A percentile compares a stretch with the other conserved stretches of the same genome.
These are phyloP conservation scores for Leptonema lineaticorne DNA, from an alignment of 1,140 invertebrate species.

Conservation along the genomic window DNA sequence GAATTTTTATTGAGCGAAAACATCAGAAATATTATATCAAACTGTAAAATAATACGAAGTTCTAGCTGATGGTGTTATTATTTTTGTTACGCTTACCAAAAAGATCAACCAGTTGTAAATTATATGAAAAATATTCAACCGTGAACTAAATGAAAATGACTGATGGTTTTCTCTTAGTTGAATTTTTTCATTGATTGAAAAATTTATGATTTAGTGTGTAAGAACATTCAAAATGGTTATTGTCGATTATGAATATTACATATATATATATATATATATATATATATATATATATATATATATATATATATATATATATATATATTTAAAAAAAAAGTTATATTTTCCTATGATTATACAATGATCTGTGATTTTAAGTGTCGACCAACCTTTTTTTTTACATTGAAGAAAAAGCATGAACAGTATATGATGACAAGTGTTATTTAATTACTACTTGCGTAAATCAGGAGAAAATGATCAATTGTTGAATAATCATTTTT, in stretches of 20 bases:
- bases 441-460: not conserved
- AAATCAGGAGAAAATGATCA: slow-evolving; percentile 12
- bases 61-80: not conserved
- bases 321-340: not conserved
- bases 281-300: too few species aligned
- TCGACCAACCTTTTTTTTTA: slow-evolving; percentile 3
- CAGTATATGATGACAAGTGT: not conserved
- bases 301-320: too few species aligned
- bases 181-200: not conserved
- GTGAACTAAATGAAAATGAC: not conserved
- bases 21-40: not conserved
- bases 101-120: not conserved
- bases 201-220: not conserved
- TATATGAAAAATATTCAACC: not conserved
- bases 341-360: slow-evolving; percentile 17
- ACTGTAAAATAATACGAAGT: not conserved
- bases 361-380: slow-evolving; percentile 18
- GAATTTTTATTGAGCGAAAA: not conserved
- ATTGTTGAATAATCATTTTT: not conserved
- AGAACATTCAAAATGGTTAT: not conserved
- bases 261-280: too few species aligned
- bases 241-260: too few species aligned
- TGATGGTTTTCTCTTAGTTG: not conserved
- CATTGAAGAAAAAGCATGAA: slow-evolving; percentile 4
- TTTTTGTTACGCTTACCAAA: not conserved